Evolutionary conservation across 2,888 invertebrate species (phyloP), one percentile per base, ranked within the genome.

Genomic region (Mycalesis mineus): DNA sequence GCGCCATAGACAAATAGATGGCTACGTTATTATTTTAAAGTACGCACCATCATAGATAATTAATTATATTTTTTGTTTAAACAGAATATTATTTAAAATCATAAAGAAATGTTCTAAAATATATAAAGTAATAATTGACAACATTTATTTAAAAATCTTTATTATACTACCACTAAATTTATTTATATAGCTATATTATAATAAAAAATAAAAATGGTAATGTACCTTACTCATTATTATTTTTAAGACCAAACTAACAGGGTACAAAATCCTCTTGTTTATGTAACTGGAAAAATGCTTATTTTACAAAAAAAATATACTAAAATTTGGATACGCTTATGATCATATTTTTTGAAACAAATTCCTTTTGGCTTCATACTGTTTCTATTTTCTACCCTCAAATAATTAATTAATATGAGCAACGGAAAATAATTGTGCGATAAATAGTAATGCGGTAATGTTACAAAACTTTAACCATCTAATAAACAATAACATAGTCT

Each of bases 241-340:
- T 42, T 42, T 42, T 17, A 52, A 42, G 42, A 61, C 53, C 48
- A 61, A 62, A 50, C 42, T 58, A 62, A 64, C 64, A 64, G 64
- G 64, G 64, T 64, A 64, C 42, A 55, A 41, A 6, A 39, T 40
- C 52, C 14, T 51, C 39, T 57, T 37, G 31, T 50, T 50, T 45
- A 45, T 31, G 41, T 41, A 52, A 42, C 33, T 52, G 42, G 33
- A 41, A 48, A 60, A 45, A 40, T 33, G 47, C 50, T 58, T 48
- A 59, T 39, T 59, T 58, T 55, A 48, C 42, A 42, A 52, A 48
- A 55, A 36, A 41, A 62, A 64, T 54, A 67, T 64, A 64, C 29
- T 65, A 70, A 73, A 66, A 80, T 82, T 84, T 83, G 73, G 80
- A 84, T 73, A 65, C 72, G 83, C 81, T 80, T 82, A 72, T 63